A percentile compares a stretch with the other conserved stretches of the same genome.
phyloP scores from a whole-genome alignment of 2,888 invertebrate genomes.

The Machimus rusticus region DNA sequence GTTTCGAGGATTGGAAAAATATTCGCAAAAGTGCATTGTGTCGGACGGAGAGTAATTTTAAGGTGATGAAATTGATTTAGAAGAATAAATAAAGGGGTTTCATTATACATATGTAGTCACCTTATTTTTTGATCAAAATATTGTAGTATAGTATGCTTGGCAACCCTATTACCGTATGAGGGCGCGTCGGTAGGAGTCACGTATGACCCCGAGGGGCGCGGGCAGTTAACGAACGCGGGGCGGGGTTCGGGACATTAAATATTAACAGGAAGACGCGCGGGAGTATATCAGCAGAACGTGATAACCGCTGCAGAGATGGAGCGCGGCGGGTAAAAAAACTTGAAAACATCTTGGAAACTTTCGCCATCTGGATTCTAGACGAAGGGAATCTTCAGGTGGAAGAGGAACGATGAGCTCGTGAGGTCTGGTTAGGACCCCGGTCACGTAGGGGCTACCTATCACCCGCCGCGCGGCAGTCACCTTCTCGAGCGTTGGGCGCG shows the following conservation, averaged over 20 bases:
- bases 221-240: not conserved
- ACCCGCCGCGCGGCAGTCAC: not conserved
- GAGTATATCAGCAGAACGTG: not conserved
- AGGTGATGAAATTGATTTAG: too few relatives aligned
- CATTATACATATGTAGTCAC: too few relatives aligned
- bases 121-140: too few relatives aligned
- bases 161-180: not conserved
- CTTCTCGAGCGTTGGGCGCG: not conserved
- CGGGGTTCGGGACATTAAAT: not conserved
- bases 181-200: not conserved
- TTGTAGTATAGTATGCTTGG: not conserved
- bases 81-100: too few relatives aligned
- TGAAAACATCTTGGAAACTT: not conserved
- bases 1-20: too few relatives aligned
- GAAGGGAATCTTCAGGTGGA: slow-evolving; percentile 8
- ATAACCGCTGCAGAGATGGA: not conserved
- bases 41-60: too few relatives aligned
- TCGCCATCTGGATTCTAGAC: not conserved
- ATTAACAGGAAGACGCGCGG: not conserved
- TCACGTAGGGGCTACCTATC: slow-evolving; percentile 13
- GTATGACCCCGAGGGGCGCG: not conserved
- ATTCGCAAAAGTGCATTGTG: too few relatives aligned
- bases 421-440: not conserved
- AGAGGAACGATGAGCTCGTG: not conserved
- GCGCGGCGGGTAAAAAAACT: not conserved